These are phyloP conservation scores for Nerophis ophidion DNA, from an alignment of 2,113 vertebrate genomes.

Conservation along the genomic window DNA sequence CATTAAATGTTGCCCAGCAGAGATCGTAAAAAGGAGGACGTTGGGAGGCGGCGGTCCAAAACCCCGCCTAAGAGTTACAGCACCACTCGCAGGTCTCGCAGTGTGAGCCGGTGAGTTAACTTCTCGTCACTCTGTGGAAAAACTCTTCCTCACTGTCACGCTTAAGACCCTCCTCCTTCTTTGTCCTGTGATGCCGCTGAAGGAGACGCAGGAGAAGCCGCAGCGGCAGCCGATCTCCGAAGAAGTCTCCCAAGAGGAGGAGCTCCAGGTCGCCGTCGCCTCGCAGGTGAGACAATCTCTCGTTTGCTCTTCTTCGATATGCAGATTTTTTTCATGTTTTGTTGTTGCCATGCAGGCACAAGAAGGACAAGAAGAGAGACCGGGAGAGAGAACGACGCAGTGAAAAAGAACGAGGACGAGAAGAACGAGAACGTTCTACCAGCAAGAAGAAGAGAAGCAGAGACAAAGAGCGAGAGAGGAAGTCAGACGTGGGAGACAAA, in stretches of 20 bases:
- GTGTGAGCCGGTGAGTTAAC: conserved; percentile 79
- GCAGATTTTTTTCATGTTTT: not conserved
- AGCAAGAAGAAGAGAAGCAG: conserved; percentile 94
- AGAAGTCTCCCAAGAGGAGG: conserved; percentile 86
- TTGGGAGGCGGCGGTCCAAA: conserved; percentile 87
- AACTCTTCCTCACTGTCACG: not conserved
- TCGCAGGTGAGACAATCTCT: conserved; percentile 69
- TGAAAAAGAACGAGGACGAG: conserved; percentile 74
- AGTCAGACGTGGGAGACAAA: conserved; percentile 86
- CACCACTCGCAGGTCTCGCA: conserved; percentile 87
- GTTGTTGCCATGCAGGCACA: conserved; percentile 74
- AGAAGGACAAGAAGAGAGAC: conserved; percentile 96
- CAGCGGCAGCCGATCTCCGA: conserved; percentile 78
- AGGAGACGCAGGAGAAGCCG: conserved; percentile 79
- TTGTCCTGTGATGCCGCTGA: conserved; percentile 7
- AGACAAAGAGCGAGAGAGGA: conserved; percentile 88
- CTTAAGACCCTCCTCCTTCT: not conserved
- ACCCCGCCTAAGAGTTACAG: conserved; percentile 98
- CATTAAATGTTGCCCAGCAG: conserved; percentile 54
- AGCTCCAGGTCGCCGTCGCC: conserved; percentile 84
- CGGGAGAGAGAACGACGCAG: conserved; percentile 76
- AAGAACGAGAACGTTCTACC: conserved; percentile 80
- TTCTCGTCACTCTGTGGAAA: not conserved
- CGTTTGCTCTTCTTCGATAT: not conserved
- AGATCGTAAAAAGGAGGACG: conserved; percentile 93